phyloP scores from a whole-genome alignment of 2,113 vertebrate species.

The Columbina picui region DNA sequence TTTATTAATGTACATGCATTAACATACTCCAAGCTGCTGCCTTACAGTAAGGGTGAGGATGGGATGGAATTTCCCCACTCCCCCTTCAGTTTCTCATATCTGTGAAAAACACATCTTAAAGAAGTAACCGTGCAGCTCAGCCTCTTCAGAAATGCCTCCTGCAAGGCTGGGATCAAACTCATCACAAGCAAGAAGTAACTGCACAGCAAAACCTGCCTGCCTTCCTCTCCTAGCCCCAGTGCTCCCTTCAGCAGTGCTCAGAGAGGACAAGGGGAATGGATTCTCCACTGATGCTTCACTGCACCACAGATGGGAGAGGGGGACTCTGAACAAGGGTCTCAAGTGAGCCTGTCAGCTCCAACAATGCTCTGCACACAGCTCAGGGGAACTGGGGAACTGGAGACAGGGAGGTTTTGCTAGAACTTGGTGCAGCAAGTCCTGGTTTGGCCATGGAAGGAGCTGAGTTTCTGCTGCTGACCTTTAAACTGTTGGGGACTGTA shows the following conservation, averaged over 20 bases:
- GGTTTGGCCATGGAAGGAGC: neutral
- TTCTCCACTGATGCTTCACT: neutral
- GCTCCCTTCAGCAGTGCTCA: neutral
- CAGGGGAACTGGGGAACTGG: neutral
- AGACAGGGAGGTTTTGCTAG: neutral
- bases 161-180: neutral
- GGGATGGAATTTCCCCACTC: conserved; percentile 6
- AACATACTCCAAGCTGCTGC: neutral
- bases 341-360: neutral
- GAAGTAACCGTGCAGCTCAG: neutral
- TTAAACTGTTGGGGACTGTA: neutral
- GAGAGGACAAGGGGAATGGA: neutral
- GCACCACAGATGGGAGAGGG: neutral
- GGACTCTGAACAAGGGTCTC: neutral
- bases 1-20: conserved; percentile 52
- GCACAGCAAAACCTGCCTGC: neutral
- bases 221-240: neutral
- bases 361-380: neutral
- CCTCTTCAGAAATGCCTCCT: neutral
- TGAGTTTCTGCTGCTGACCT: neutral
- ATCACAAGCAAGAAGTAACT: neutral
- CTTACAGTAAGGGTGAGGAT: conserved; percentile 12
- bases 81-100: neutral
- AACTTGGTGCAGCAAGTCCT: neutral
- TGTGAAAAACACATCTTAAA: neutral